Base-by-base conservation (phyloP, 2,888 invertebrate species). In the Ypsolopha scabrella region DNA sequence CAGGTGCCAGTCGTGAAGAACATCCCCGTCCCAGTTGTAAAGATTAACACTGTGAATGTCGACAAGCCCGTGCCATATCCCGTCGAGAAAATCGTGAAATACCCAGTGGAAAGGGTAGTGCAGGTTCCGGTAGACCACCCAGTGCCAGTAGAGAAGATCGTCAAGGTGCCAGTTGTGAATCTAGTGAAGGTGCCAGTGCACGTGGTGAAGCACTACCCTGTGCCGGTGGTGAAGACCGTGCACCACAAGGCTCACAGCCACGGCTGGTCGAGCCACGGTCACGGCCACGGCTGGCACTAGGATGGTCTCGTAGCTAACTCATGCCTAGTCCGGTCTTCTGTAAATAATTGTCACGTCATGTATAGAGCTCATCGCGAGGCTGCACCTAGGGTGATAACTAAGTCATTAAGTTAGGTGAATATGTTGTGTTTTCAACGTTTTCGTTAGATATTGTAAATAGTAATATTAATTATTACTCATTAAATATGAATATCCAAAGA, bases 1-100 rank as follows among this genome's bases (percentile, higher is more conserved):
- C 77, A 83, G 63, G 80, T 89, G 0, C 89, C 89, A 48, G 82
- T 88, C 0, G 66, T 86, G 39, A 88, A 77, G 55, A 85, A 88
- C 24, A 73, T 89, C 0, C 88, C 89, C 52, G 80, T 89, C 2
- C 88, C 89, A 2, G 80, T 89, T 0, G 86, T 89, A 7, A 80
- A 88, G 61, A 88, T 87, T 48, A 88, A 88, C 55, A 87, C 88
- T 6, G 87, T 88, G 14, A 73, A 87, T 51, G 74, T 89, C 10
- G 89, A 89, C 63, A 89, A 80, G 58, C 88, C 88, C 36, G 89
- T 89, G 35, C 89, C 89, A 1, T 88, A 88, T 63, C 80, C 88
- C 11, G 89, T 90, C 9, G 88, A 89, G 61, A 89, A 88, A 65
- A 88, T 89, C 55, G 87, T 89, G 53, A 86, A 88, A 53, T 79